Conservation (phyloP, 2,113 vertebrate genomes). For the Fukomys damarensis region DNA sequence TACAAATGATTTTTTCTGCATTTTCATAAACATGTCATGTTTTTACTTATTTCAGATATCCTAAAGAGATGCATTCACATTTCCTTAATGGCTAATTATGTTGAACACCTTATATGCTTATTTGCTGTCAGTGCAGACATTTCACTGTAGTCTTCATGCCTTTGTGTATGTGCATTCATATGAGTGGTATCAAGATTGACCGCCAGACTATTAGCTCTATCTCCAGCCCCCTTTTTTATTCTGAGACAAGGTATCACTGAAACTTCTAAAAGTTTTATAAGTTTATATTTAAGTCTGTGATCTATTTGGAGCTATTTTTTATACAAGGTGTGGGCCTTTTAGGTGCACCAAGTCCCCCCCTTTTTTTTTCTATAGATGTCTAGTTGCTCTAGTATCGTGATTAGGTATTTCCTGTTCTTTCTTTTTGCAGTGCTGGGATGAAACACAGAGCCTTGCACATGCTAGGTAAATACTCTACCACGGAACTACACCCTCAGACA, state of each 20-base stretch:
- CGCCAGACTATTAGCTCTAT: not conserved
- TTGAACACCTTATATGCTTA: not conserved
- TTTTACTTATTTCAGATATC: conserved; percentile 4
- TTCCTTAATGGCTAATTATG: not conserved
- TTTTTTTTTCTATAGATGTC: not conserved
- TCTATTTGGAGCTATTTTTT: not conserved
- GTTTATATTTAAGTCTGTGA: conserved; percentile 30
- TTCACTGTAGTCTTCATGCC: not conserved
- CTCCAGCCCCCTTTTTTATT: not conserved
- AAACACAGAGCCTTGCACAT: not conserved
- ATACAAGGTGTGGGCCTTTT: not conserved
- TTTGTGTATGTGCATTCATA: not conserved
- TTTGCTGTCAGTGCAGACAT: not conserved
- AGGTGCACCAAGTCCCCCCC: not conserved
- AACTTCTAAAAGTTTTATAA: not conserved
- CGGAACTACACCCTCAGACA: not conserved
- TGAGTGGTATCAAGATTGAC: not conserved
- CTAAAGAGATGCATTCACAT: not conserved
- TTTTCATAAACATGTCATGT: not conserved
- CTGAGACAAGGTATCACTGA: not conserved
- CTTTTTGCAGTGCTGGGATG: not conserved
- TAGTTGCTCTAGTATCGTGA: not conserved
- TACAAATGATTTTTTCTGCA: not conserved
- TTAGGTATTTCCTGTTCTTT: not conserved
- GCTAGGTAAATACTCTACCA: not conserved